phyloP scores from a whole-genome alignment of 2,113 vertebrate species.

The Chionomys nivalis region DNA sequence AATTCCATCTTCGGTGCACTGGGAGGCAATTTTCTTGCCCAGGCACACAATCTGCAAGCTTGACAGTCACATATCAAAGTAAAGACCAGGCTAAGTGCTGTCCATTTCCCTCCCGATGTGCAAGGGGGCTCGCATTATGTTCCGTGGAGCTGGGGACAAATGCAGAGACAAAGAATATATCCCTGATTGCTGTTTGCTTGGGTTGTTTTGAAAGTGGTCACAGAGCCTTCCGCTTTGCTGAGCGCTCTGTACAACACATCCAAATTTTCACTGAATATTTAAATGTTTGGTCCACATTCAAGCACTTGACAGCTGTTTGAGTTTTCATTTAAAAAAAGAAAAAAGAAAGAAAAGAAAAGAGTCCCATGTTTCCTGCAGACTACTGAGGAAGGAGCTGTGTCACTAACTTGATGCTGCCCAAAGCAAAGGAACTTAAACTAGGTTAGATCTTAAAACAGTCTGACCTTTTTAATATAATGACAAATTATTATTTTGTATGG shows the following conservation, averaged over 20 bases:
- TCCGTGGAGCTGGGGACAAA: slow-evolving; percentile 47
- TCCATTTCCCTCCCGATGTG: slow-evolving; percentile 59
- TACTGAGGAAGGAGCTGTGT: slow-evolving; percentile 43
- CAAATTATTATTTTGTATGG: slow-evolving; percentile 26
- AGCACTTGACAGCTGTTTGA: slow-evolving; percentile 55
- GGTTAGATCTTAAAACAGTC: slow-evolving; percentile 15
- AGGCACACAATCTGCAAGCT: slow-evolving; percentile 65
- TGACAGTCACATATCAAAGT: slow-evolving; percentile 78
- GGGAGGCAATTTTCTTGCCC: slow-evolving; percentile 73
- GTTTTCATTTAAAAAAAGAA: background rate
- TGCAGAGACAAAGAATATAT: slow-evolving; percentile 35
- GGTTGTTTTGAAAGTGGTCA: slow-evolving; percentile 71
- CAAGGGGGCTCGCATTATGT: slow-evolving; percentile 57
- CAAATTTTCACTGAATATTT: slow-evolving; percentile 67
- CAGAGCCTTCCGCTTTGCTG: slow-evolving; percentile 68
- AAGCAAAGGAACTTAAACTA: slow-evolving; percentile 30
- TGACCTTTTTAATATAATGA: slow-evolving; percentile 26
- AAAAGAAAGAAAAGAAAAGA: background rate
- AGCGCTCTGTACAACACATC: slow-evolving; percentile 27
- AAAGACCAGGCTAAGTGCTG: slow-evolving; percentile 59
- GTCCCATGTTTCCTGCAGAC: background rate
- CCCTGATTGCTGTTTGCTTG: slow-evolving; percentile 68
- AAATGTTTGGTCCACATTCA: slow-evolving; percentile 60
- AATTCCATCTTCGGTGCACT: slow-evolving; percentile 71
- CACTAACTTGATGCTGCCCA: slow-evolving; percentile 10